Evolutionary conservation across 1,140 invertebrate genomes (phyloP), one percentile per base, ranked within the genome.

Genomic region (Drosophila aff.): DNA sequence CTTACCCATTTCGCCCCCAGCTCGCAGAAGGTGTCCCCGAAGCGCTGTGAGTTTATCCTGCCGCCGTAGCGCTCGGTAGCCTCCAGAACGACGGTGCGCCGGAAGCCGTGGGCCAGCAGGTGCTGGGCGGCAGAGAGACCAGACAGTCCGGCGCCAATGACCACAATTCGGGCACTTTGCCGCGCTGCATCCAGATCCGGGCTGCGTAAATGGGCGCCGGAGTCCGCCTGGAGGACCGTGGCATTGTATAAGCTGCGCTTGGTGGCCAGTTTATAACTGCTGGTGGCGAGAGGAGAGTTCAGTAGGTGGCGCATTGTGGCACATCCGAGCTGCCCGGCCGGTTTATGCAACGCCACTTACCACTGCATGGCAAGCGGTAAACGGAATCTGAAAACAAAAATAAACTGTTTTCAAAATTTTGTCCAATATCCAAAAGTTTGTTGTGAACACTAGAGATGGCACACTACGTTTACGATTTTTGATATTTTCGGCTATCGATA

Each of bases 31-130:
- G 95, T 94, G 68, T 96, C 96, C 33, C 96, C 96, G 26, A 96
- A 93, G 94, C 95, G 96, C 79, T 95, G 96, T 0, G 96, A 96
- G 91, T 96, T 95, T 21, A 97, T 96, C 71, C 96, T 93, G 57
- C 96, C 96, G 40, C 96, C 96, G 83, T 93, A 96, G 94, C 96
- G 95, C 83, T 96, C 95, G 41, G 96, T 96, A 13, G 96, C 96
- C 94, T 97, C 96, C 23, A 97, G 91, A 44, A 97, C 93, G 0
- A 94, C 94, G 65, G 96, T 95, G 90, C 96, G 95, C 40, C 93
- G 94, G 31, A 96, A 94, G 11, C 96, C 96, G 87, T 96, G 95
- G 76, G 96, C 94, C 2, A 94, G 92, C 11, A 97, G 93, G 61
- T 96, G 93, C 82, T 96, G 95, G 3, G 96, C 96, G 2, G 96